These are phyloP conservation scores for Neomonachus schauinslandi DNA, from an alignment of 2,113 vertebrate species.

Conservation along the genomic window DNA sequence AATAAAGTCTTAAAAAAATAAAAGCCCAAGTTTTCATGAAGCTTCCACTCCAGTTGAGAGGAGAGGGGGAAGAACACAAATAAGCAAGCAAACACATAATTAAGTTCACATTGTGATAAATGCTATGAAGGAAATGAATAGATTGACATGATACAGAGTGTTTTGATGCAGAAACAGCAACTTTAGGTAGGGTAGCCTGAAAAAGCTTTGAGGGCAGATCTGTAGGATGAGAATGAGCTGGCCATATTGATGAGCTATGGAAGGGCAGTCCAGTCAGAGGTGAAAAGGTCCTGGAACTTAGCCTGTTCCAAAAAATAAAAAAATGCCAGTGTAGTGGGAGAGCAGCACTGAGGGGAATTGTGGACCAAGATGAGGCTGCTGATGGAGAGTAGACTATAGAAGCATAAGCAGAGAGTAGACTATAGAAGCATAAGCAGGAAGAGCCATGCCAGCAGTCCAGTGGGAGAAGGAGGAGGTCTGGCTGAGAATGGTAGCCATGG, in stretches of 20 bases:
- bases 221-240: neutral
- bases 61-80: neutral
- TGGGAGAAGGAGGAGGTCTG: neutral
- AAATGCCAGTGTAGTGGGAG: neutral
- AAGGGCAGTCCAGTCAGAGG: neutral
- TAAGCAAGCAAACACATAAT: neutral
- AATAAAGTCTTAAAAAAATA: neutral
- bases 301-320: neutral
- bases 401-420: too few relatives aligned
- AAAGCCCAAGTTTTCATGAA: neutral
- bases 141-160: neutral
- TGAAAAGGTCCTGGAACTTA: neutral
- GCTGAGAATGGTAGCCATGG: neutral
- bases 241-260: neutral
- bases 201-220: neutral
- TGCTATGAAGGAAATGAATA: neutral
- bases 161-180: neutral
- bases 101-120: neutral
- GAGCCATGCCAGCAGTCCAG: neutral
- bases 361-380: neutral
- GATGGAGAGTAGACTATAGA: neutral
- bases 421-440: neutral
- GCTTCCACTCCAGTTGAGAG: neutral
- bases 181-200: neutral
- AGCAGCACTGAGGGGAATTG: neutral